Evolutionary conservation across 2,888 invertebrate genomes (phyloP).

Genomic region (Girardia tigrina): DNA sequence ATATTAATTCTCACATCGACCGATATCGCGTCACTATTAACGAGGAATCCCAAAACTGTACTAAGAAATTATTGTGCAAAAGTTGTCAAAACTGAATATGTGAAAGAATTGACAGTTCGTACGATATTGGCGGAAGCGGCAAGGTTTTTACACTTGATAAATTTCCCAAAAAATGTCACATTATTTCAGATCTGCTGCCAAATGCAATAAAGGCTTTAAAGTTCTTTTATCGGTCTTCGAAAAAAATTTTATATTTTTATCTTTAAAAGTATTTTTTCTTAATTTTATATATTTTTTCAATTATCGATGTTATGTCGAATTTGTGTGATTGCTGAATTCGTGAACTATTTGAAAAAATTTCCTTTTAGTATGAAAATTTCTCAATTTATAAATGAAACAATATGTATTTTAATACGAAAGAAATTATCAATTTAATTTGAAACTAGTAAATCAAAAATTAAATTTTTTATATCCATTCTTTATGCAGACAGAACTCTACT

Average conservation of each 20-base stretch:
- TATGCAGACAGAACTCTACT: no score
- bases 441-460: no score
- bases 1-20: constrained; percentile 42
- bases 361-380: no score
- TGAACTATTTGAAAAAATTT: no score
- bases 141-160: constrained; percentile 39
- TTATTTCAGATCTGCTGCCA: constrained; percentile 41
- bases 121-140: constrained; percentile 42
- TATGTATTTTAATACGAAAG: no score
- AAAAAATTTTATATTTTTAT: constrained; percentile 42
- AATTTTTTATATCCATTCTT: no score
- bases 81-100: constrained; percentile 43
- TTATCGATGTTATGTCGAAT: no score
- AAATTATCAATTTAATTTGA: no score
- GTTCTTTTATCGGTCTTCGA: constrained; percentile 41
- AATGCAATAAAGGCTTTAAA: constrained; percentile 43
- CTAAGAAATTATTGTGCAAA: constrained; percentile 42
- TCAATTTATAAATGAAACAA: no score
- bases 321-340: no score
- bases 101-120: constrained; percentile 43
- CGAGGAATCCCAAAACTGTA: constrained; percentile 42
- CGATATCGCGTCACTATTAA: constrained; percentile 43
- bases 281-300: no score
- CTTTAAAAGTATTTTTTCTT: constrained; percentile 39
- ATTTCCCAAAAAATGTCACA: not conserved